Percentiles rank a stretch among this genome's conserved stretches.
phyloP scores from a whole-genome alignment of 2,113 vertebrate species.

The Pygoscelis adeliae region DNA sequence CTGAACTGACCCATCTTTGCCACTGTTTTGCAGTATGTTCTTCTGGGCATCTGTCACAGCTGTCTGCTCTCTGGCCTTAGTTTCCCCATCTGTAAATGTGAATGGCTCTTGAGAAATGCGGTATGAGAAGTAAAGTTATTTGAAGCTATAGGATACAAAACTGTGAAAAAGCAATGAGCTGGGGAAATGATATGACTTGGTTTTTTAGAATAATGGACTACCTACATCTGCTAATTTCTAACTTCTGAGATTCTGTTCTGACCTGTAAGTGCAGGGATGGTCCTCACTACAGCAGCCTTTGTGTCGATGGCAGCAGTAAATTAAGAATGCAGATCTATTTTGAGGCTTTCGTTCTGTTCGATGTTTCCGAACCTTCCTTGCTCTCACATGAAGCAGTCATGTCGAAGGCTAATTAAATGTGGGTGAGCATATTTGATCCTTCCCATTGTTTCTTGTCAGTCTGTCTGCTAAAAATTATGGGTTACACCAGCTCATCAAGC shows the following conservation, averaged over 20 bases:
- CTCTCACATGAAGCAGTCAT: background rate
- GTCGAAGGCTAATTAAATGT: constrained; percentile 2
- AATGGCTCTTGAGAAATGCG: background rate
- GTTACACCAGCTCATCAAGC: background rate
- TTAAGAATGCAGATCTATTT: background rate
- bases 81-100: background rate
- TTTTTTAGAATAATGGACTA: background rate
- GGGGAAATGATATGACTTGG: background rate
- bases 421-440: background rate
- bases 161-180: background rate
- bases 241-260: background rate
- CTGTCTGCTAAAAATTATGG: background rate
- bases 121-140: background rate
- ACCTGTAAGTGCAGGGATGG: background rate
- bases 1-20: background rate
- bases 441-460: background rate
- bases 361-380: background rate
- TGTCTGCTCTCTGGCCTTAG: background rate
- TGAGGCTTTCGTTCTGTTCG: background rate
- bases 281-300: background rate
- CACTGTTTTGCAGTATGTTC: background rate
- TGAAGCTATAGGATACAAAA: background rate
- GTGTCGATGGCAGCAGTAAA: background rate
- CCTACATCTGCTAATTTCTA: background rate
- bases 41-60: background rate